phyloP scores from a whole-genome alignment of 2,888 invertebrate species.

The Serripes groenlandicus region DNA sequence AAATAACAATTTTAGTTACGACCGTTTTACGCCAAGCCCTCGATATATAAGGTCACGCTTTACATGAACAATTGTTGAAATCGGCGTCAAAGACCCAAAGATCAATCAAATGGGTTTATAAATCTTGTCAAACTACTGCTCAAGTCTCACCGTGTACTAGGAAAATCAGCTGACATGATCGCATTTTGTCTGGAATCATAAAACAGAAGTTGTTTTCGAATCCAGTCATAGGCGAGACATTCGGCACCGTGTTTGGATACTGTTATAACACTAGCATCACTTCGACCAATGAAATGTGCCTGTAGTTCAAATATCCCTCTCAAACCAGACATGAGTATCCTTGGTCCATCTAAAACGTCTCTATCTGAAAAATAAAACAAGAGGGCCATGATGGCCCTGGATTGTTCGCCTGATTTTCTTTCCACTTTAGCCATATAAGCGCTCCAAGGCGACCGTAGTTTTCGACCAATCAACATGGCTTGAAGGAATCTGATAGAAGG shows the following conservation, averaged over 20 bases:
- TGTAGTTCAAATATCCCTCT: slow-evolving; percentile 44
- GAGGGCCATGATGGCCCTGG: not conserved
- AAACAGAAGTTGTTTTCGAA: slow-evolving; percentile 28
- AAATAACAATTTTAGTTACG: no score
- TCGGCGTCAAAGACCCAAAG: no score
- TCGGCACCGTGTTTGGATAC: slow-evolving; percentile 35
- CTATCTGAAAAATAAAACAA: not conserved
- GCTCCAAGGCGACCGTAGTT: not conserved
- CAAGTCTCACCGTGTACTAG: no score
- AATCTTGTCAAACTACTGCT: no score
- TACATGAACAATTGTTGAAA: no score
- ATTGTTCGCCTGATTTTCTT: not conserved
- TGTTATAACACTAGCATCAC: slow-evolving; percentile 7
- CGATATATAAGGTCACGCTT: no score
- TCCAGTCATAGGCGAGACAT: slow-evolving; percentile 42
- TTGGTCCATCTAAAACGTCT: not conserved
- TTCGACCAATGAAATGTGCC: slow-evolving; percentile 44
- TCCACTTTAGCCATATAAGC: not conserved
- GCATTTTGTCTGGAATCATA: slow-evolving; percentile 25
- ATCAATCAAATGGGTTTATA: no score
- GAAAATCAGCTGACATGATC: slow-evolving; percentile 15
- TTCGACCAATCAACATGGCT: not conserved
- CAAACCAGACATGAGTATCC: slow-evolving; percentile 36
- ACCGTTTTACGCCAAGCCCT: no score
- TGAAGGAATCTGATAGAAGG: no score